Evolutionary conservation across 2,888 invertebrate genomes (phyloP).

Genomic region (Pasiphila rectangulata): DNA sequence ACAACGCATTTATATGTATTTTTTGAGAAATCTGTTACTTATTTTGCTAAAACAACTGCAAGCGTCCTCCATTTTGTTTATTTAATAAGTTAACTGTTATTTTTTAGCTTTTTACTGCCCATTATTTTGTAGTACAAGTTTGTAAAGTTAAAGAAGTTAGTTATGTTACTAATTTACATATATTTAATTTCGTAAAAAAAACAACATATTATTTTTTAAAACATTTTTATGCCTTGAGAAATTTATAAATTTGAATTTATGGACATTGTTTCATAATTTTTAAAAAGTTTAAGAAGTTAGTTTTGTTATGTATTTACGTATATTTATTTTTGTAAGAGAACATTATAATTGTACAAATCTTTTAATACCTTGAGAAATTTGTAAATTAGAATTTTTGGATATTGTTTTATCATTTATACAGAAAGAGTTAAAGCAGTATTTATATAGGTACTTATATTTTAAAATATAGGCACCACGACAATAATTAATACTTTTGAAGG

Average conservation of each 20-base stretch:
- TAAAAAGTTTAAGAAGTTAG: too few species aligned
- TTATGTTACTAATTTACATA: constrained; percentile 1
- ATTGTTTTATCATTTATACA: neutral
- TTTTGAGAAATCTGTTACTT: constrained; percentile 2
- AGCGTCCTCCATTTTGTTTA: constrained; percentile 18
- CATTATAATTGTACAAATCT: neutral
- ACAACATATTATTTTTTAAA: too few species aligned
- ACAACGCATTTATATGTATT: constrained; percentile 15
- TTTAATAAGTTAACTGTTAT: constrained; percentile 22
- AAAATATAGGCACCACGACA: constrained; percentile 14
- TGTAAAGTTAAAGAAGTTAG: neutral
- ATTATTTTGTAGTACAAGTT: constrained; percentile 17
- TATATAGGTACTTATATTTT: neutral
- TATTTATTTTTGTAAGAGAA: neutral
- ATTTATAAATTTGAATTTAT: too few species aligned
- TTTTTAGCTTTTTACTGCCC: constrained; percentile 31
- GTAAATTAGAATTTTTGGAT: neutral
- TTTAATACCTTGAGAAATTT: neutral
- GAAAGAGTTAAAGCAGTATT: neutral
- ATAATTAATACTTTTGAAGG: constrained; percentile 22
- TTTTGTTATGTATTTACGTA: constrained; percentile 1
- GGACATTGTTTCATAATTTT: too few species aligned
- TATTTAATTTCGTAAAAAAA: neutral
- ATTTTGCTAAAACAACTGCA: constrained; percentile 18
- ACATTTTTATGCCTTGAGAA: too few species aligned